phyloP scores from a whole-genome alignment of 35 echinoderm and acorn worm genomes.

The Acanthaster planci region DNA sequence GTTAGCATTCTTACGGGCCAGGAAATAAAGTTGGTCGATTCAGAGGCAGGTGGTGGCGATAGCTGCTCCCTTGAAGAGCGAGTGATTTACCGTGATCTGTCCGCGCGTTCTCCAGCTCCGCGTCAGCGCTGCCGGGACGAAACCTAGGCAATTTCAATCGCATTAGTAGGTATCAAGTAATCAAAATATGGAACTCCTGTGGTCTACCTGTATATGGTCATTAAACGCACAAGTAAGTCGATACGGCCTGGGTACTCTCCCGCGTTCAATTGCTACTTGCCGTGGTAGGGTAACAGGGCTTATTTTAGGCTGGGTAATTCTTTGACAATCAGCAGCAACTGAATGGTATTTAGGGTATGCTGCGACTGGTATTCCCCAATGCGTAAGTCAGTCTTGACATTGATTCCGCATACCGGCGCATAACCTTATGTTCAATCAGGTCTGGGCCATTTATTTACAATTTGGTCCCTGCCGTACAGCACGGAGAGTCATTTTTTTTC shows the following conservation, averaged over 20 bases:
- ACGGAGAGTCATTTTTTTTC: no score
- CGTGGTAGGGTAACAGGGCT: neutral
- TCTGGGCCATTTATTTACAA: no score
- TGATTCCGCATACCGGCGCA: no score
- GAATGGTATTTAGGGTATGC: conserved; percentile 16
- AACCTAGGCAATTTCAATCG: conserved; percentile 9
- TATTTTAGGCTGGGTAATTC: conserved; percentile 23
- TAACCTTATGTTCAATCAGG: no score
- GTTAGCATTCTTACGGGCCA: no score
- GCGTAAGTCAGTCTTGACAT: no score
- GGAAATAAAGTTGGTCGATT: neutral
- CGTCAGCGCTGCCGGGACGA: neutral
- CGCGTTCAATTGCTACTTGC: neutral
- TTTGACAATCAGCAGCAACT: neutral
- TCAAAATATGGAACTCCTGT: conserved; percentile 24
- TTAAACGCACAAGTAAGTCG: conserved; percentile 16
- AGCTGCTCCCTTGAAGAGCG: neutral
- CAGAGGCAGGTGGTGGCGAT: conserved; percentile 12
- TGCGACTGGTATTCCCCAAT: neutral
- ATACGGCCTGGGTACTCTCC: neutral
- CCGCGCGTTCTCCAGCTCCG: neutral
- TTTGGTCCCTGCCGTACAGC: no score
- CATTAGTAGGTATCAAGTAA: conserved; percentile 19
- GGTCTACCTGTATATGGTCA: conserved; percentile 17
- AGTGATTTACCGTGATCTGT: conserved; percentile 18